Evolutionary conservation across 2,888 invertebrate genomes (phyloP).

Genomic region (Fabriciana adippe): DNA sequence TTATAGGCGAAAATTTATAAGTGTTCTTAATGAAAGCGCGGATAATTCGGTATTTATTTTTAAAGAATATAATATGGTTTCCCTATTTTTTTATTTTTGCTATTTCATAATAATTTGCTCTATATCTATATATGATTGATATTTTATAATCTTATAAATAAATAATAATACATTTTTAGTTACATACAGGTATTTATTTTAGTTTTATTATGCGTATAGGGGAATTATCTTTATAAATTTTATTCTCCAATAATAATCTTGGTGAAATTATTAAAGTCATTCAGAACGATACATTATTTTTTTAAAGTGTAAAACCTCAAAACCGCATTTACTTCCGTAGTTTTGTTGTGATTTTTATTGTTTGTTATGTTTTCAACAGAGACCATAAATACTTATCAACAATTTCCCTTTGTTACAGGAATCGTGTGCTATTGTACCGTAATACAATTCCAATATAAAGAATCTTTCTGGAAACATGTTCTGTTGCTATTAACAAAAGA

Average conservation of each 20-base stretch:
- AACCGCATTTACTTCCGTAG: constrained; percentile 64
- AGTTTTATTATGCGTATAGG: too few relatives aligned
- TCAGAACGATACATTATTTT: constrained; percentile 40
- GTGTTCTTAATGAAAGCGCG: neutral
- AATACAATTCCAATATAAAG: constrained; percentile 29
- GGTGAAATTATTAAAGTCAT: constrained; percentile 10
- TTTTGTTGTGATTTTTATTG: constrained; percentile 66
- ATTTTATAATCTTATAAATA: too few relatives aligned
- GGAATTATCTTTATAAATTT: neutral
- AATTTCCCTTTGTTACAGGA: constrained; percentile 31
- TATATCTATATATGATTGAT: too few relatives aligned
- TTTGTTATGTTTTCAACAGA: constrained; percentile 33
- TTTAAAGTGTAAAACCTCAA: constrained; percentile 58
- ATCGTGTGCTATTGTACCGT: constrained; percentile 19
- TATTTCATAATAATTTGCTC: too few relatives aligned
- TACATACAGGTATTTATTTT: too few relatives aligned
- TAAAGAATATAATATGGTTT: too few relatives aligned
- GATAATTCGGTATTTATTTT: neutral
- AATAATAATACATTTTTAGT: too few relatives aligned
- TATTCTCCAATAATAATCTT: neutral
- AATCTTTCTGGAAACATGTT: constrained; percentile 25
- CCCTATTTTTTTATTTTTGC: too few relatives aligned
- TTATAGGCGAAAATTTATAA: neutral
- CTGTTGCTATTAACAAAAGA: constrained; percentile 21
- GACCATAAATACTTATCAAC: constrained; percentile 32